These are phyloP conservation scores for Clanis bilineata DNA, from an alignment of 2,888 invertebrate genomes.

Conservation along the genomic window DNA sequence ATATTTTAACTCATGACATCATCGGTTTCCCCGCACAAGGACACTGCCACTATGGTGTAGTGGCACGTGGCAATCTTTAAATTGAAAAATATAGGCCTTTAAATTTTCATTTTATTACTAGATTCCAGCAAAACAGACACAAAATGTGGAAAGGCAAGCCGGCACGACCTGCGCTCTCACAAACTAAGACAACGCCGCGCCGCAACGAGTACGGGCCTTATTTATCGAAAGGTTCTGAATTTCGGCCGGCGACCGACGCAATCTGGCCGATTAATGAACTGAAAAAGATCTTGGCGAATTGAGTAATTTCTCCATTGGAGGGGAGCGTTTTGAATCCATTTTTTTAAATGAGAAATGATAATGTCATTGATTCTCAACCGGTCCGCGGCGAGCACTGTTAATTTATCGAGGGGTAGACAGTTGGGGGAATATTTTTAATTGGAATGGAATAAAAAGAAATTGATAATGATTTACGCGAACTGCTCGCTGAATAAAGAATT, in stretches of 20 bases:
- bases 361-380: slow-evolving; percentile 45
- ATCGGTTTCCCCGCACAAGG: too few species aligned
- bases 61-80: too few species aligned
- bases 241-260: slow-evolving; percentile 58
- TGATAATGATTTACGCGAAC: slow-evolving; percentile 13
- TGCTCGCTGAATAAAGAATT: background rate
- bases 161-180: background rate
- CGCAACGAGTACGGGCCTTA: slow-evolving; percentile 42
- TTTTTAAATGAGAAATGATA: slow-evolving; percentile 56
- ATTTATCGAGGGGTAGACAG: slow-evolving; percentile 16
- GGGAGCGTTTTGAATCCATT: slow-evolving; percentile 44
- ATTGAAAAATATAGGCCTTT: too few species aligned
- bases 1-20: too few species aligned
- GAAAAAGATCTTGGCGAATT: slow-evolving; percentile 71
- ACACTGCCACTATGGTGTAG: too few species aligned
- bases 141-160: background rate
- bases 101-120: background rate
- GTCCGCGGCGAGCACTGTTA: slow-evolving; percentile 9
- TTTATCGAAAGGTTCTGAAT: slow-evolving; percentile 57
- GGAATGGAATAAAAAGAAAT: slow-evolving; percentile 13
- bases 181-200: slow-evolving; percentile 16
- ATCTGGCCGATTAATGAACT: slow-evolving; percentile 74
- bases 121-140: background rate
- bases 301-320: slow-evolving; percentile 60
- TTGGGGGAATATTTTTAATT: slow-evolving; percentile 16